These are phyloP conservation scores for Limnephilus rhombicus DNA, from an alignment of 2,888 invertebrate genomes.

Conservation along the genomic window DNA sequence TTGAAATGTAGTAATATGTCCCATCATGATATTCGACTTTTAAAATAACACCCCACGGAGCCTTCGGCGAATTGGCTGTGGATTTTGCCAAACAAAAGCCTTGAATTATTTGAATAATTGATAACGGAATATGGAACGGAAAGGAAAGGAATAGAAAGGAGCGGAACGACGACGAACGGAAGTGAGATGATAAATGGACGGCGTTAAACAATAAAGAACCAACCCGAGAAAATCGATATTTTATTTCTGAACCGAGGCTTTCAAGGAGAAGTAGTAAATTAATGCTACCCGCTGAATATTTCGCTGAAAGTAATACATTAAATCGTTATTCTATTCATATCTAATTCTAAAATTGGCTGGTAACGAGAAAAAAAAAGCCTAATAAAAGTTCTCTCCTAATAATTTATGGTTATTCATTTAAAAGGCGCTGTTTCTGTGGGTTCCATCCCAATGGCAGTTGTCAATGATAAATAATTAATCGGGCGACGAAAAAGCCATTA, in stretches of 20 bases:
- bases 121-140: conserved; percentile 1
- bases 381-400: too few relatives aligned
- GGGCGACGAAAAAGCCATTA: too few relatives aligned
- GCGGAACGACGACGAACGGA: not conserved
- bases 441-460: too few relatives aligned
- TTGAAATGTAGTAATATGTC: not conserved
- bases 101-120: not conserved
- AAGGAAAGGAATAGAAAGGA: not conserved
- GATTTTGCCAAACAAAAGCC: not conserved
- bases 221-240: not conserved
- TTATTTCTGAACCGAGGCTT: not conserved
- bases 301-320: not conserved
- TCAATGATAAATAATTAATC: too few relatives aligned
- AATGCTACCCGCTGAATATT: not conserved
- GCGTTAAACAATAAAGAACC: not conserved
- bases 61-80: not conserved
- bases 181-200: not conserved
- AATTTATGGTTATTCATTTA: too few relatives aligned
- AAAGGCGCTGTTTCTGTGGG: too few relatives aligned
- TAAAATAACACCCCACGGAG: not conserved
- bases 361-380: not conserved
- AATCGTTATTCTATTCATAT: not conserved
- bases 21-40: not conserved
- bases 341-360: not conserved
- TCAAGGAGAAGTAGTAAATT: not conserved